Evolutionary conservation across 2,113 vertebrate species (phyloP).

Genomic region (Chloropsis cyanopogon): DNA sequence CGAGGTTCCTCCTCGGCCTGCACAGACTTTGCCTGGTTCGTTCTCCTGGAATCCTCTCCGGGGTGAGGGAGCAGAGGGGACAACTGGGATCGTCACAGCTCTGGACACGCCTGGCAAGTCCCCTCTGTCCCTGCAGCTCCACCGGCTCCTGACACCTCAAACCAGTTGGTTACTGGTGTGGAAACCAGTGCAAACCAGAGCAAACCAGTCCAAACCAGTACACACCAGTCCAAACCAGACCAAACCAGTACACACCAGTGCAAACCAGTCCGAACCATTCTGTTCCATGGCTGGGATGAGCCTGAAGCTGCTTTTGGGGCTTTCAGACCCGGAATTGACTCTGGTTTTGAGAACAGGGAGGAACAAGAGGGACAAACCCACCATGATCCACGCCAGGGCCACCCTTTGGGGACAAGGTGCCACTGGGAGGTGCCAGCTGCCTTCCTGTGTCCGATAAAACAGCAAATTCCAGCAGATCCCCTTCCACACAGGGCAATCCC

Average conservation of each 20-base stretch:
- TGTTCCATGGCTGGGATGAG: not conserved
- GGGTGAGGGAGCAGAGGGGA: not conserved
- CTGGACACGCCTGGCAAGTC: not conserved
- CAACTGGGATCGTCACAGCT: accelerated
- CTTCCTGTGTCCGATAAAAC: accelerated
- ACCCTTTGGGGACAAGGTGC: not conserved
- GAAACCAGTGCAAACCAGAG: accelerated
- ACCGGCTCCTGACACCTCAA: accelerated
- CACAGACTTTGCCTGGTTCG: not conserved
- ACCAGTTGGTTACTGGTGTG: not conserved
- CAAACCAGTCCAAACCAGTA: not conserved
- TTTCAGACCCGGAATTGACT: accelerated
- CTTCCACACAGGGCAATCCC: too few species aligned
- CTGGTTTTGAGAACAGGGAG: not conserved
- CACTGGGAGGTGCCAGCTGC: not conserved
- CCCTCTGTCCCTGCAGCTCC: not conserved
- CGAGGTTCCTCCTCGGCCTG: not conserved
- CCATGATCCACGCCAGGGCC: not conserved
- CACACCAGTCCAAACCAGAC: not conserved
- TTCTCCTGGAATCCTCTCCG: not conserved
- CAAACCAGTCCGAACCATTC: not conserved
- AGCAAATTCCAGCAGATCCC: not conserved
- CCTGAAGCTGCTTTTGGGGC: not conserved
- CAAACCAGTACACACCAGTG: accelerated
- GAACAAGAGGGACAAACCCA: not conserved